Base-by-base conservation (phyloP, 2,113 vertebrate genomes). In the Nothobranchius furzeri region DNA sequence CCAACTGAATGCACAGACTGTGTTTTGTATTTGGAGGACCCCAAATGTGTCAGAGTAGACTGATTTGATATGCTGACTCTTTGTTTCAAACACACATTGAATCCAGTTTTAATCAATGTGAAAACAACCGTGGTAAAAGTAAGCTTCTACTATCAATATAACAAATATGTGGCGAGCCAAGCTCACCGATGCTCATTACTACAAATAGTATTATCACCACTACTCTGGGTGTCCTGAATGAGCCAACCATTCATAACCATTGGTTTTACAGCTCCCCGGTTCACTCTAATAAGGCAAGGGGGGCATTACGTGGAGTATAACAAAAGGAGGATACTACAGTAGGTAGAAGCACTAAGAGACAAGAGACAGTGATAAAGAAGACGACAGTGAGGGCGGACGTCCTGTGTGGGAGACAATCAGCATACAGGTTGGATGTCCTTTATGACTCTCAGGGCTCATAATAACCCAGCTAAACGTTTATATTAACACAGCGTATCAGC, bases 401-500 rank as follows among this genome's bases (percentile, higher is more conserved):
- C 76, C 69, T 84, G 78, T 78, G 76, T 6, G 51, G 84, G 74
- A 90, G 85, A 84, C 89, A 91, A 90, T 92, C 79, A 85, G 75
- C n/a, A 59, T 7, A 62, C 58, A 84, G 85, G 89, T 86, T 79
- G 76, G 73, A 81, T 72, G 87, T 85, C 88, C 89, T 89, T 91
- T 92, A 91, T 81, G 90, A 89, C 81, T 78, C 85, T 75, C 84
- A 62, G 72, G 86, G 87, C 85, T 89, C 85, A 89, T 93, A 94
- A 93, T 93, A 89, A 91, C 86, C 84, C 73, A 66, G 84, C 89
- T 93, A 93, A 93, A 93, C 83, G 88, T 90, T 91, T 91, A 90
- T 92, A 93, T 93, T 93, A 93, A 91, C 90, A 91, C 90, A 70
- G 90, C 85, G 85, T 91, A 93, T 93, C 90, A 89, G 87, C 88